Percentiles rank a stretch among this genome's conserved stretches.
These are phyloP conservation scores for Borostomias antarcticus DNA, from an alignment of 2,797 vertebrate species.

Conservation along the genomic window DNA sequence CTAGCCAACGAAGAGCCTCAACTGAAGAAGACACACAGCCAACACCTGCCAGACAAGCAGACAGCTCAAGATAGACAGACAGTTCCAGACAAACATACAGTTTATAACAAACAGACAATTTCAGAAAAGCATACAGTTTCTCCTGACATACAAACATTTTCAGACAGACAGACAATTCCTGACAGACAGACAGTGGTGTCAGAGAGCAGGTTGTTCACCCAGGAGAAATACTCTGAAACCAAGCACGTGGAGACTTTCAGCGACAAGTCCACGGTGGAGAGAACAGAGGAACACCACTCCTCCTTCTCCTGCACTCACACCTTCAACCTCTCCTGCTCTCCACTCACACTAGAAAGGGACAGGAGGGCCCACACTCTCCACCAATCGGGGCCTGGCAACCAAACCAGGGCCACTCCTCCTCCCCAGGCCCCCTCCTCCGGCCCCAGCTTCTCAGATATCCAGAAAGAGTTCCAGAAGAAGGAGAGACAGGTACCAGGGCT, in stretches of 20 bases:
- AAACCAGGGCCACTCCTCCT: constrained; percentile 37
- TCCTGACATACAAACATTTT: no score
- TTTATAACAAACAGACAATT: background rate
- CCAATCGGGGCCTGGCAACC: constrained; percentile 31
- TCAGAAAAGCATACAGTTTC: background rate
- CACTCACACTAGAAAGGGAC: constrained; percentile 32
- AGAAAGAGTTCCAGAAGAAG: constrained; percentile 49
- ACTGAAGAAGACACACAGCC: constrained; percentile 39
- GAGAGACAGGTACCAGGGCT: constrained; percentile 24
- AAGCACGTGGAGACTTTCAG: constrained; percentile 45
- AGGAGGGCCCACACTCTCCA: constrained; percentile 44
- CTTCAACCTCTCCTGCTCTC: constrained; percentile 53
- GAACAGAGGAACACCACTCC: constrained; percentile 41
- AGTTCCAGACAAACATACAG: background rate
- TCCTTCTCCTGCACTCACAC: constrained; percentile 51
- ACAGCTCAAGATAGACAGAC: background rate
- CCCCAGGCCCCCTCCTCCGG: constrained; percentile 22
- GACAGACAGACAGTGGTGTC: background rate
- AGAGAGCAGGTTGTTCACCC: constrained; percentile 41
- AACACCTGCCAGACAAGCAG: constrained; percentile 37
- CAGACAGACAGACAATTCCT: background rate
- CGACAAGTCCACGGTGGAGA: constrained; percentile 42
- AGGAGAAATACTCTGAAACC: constrained; percentile 42
- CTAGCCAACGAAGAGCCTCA: constrained; percentile 47
- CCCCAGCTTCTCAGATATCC: constrained; percentile 47